Percentiles rank a stretch among this genome's conserved stretches.
Evolutionary conservation across 2,888 invertebrate species (phyloP).

Genomic region (Nymphalis urticae): DNA sequence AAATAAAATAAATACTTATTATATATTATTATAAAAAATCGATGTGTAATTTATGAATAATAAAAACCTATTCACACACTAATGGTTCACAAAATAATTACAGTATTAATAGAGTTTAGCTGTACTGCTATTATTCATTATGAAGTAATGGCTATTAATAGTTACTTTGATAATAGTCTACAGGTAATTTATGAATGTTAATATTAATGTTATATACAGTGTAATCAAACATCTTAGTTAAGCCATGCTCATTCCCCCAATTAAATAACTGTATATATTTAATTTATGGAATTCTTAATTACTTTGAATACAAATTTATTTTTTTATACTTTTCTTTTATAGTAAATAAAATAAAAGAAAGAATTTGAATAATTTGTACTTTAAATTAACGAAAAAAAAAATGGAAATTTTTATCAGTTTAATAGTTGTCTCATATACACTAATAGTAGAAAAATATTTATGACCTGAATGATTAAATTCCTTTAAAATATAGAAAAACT

Average conservation of each 20-base stretch:
- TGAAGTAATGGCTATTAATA: constrained; percentile 41
- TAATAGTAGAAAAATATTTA: no score
- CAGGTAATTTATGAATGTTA: constrained; percentile 17
- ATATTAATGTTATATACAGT: background rate
- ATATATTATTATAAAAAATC: background rate
- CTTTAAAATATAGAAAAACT: no score
- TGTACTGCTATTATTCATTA: constrained; percentile 40
- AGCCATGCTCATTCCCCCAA: background rate
- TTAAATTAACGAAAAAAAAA: no score
- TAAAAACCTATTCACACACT: constrained; percentile 53
- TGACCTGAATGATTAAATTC: no score
- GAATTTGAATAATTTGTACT: no score
- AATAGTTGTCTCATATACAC: no score
- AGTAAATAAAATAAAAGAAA: no score
- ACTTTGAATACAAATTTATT: background rate
- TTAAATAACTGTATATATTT: background rate
- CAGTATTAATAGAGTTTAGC: constrained; percentile 46
- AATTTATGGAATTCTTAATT: background rate
- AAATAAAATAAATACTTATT: no score
- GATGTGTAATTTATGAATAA: constrained; percentile 45
- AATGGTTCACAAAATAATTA: constrained; percentile 49
- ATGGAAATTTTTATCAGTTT: no score
- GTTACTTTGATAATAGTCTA: constrained; percentile 26
- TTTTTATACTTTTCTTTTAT: no score
- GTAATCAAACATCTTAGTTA: background rate